Base-by-base conservation (phyloP, 2,888 invertebrate genomes). In the Yponomeuta evonymella region DNA sequence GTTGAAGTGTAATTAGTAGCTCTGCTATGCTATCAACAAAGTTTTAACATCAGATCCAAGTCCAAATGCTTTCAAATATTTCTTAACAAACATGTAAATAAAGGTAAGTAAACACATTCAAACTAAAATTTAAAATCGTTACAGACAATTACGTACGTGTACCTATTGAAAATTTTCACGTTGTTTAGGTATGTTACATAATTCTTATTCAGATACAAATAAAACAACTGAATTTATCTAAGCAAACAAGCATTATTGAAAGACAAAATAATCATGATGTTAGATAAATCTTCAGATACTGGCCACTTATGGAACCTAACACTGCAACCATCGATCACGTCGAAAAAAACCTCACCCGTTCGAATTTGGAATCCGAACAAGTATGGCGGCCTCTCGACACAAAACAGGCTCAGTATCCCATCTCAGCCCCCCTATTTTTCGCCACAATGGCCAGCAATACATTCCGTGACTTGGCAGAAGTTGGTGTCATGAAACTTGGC, bases 391-490 rank as follows among this genome's bases (percentile, higher is more conserved):
- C 69, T 58, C 70, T 75, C 75, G 71, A 73, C 75, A 80, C 79
- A 76, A 80, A 81, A 80, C 82, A 80, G 78, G 77, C 78, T 81
- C 29, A 64, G 71, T 69, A 71, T 71, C 71, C 71, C 68, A 71
- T 71, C 71, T 68, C 68, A 68, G 30, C 89, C 89, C 87, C 88
- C 87, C 88, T 70, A 88, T 90, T 89, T 89, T 89, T 89, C 89
- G 89, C 89, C 89, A 90, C 89, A 89, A 90, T 88, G 85, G 88
- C 89, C 84, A 82, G 89, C 90, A 89, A 91, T 92, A 91, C 90
- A 90, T 91, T 88, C 84, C 89, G 90, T 92, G 91, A 91, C 90
- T 91, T 91, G 91, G 90, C 91, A 90, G 84, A 90, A 90, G 84
- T 85, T 86, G 84, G 84, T 83, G 86, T 79, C 79, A 82, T 67